A percentile compares a stretch with the other conserved stretches of the same genome.
phyloP scores from a whole-genome alignment of 1,140 invertebrate species.

The Ylistrum balloti region DNA sequence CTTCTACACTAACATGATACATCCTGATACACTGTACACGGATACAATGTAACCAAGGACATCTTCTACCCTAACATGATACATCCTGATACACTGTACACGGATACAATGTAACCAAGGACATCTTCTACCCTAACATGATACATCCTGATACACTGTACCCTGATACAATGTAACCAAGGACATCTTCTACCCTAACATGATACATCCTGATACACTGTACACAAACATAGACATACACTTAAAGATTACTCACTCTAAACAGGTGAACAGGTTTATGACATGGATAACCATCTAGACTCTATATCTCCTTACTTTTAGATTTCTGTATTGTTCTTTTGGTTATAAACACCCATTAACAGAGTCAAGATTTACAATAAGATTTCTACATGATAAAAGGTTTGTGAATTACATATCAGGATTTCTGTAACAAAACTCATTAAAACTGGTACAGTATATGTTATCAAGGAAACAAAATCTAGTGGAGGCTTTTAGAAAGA shows the following conservation, averaged over 20 bases:
- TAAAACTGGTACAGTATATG: background rate
- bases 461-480: background rate
- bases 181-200: too few species aligned
- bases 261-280: background rate
- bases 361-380: background rate
- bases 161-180: too few species aligned
- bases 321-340: background rate
- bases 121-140: too few species aligned
- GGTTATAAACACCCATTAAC: background rate
- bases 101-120: too few species aligned
- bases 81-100: background rate
- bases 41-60: background rate
- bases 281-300: background rate
- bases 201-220: too few species aligned
- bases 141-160: too few species aligned
- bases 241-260: background rate
- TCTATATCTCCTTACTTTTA: background rate
- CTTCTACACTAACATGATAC: too few species aligned
- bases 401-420: background rate
- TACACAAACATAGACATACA: too few species aligned
- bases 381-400: background rate
- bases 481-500: background rate
- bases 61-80: too few species aligned
- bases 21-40: background rate
- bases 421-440: slow-evolving; percentile 28